Base-by-base conservation (phyloP, 2,888 invertebrate genomes). In the Rotaria sp. region DNA sequence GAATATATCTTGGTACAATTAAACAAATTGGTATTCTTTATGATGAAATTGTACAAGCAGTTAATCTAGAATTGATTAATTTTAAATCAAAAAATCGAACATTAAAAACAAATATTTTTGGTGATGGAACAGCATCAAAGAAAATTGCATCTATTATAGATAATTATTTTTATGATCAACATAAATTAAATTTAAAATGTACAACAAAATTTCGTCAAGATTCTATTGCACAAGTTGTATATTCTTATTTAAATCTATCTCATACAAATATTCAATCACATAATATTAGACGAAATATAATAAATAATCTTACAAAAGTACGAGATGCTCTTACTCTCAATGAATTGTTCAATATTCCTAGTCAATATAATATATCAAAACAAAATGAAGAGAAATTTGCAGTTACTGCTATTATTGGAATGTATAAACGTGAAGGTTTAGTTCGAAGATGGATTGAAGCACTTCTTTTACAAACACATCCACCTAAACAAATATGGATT, bases 1-100 rank as follows among this genome's bases (percentile, higher is more conserved):
- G 85, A 24, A 57, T 85, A n/a, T 85, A 85, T 41, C 85, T 57
- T 41, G 85, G 85, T 57, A 85, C 85, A 45, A 85, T 85, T 35
- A 55, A 85, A 85, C 57, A 57, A 26, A 85, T 57, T 5, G 85
- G 85, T 13, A 8, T 55, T 55, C 8, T 21, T 8, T 26, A 55
- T 55, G 55, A 55, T 55, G 24, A 55, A 24, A 55, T 55, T 26
- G 24, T 55, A 5, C 7, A 55, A 26, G 55, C 55, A 24, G 26
- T 26, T 55, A 55, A 55, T 55, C 2, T 21, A 5, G 55, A 55
- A 26, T 26, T 55, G 24, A 26, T 21, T 21, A 55, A 55, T 55
- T 3, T 55, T 21, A 21, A 26, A 8, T 24, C 24, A 55, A 55
- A 21, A 24, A 55, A 55, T 24, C 55, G 24, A 55, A 55, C 21